Conservation (phyloP, 2,113 vertebrate genomes). For the Tragelaphus scriptus region DNA sequence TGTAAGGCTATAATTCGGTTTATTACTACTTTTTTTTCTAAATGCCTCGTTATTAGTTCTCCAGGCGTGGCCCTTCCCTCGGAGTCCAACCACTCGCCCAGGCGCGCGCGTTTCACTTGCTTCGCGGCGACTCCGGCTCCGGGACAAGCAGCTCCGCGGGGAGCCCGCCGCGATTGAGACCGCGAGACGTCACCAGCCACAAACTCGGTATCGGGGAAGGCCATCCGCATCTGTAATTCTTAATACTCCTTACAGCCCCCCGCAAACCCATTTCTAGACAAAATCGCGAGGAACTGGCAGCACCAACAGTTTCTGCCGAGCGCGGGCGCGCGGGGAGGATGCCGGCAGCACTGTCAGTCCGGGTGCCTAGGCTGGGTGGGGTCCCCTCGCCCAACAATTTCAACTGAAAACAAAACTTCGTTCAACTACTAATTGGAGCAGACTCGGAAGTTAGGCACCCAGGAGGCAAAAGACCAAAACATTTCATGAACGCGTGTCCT, state of each 20-base stretch:
- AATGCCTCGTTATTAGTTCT: background rate
- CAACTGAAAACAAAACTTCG: background rate
- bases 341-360: rapidly evolving
- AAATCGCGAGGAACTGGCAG: background rate
- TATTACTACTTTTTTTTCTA: background rate
- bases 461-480: background rate
- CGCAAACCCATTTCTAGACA: background rate
- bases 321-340: background rate
- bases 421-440: background rate
- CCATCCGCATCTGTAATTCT: background rate
- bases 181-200: background rate
- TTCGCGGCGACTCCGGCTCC: background rate
- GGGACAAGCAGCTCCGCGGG: background rate
- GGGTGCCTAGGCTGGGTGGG: background rate
- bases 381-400: background rate
- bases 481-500: background rate
- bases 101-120: background rate
- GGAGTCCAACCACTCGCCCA: background rate
- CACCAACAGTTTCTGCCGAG: background rate
- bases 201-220: background rate
- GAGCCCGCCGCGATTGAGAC: background rate
- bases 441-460: background rate
- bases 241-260: rapidly evolving
- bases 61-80: background rate
- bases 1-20: background rate